Evolutionary conservation across 1,140 invertebrate species (phyloP), one percentile per base, ranked within the genome.

Genomic region (Drosophila nikananu): DNA sequence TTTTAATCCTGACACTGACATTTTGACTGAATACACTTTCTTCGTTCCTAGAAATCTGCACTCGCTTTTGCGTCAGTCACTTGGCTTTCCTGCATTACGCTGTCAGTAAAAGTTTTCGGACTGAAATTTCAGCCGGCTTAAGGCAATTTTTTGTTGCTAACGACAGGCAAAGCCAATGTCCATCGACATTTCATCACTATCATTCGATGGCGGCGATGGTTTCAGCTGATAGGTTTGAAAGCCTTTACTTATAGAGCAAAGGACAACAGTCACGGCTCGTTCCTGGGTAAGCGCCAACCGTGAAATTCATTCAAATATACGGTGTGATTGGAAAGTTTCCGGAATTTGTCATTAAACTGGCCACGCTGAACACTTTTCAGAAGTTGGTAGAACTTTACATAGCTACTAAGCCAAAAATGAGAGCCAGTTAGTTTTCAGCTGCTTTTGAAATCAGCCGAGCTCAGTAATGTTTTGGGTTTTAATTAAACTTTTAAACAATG

Each of bases 101-200:
- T 39, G 52, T 55, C 54, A 57, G 21, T 39, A 25, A 55, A 57
- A 57, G 54, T 57, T 57, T 57, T 57, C 54, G 5, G 9, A 39
- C 54, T 57, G 54, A 57, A 57, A 57, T 57, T 57, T 57, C 54
- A 57, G 35, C 21, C 23, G 19, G 19, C 15, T 55, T 37, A 55
- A 17, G 52, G 12, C 32, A 37, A 55, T 55, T 37, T 37, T 23
- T 55, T 55, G 9, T 23, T 57, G 21, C 54, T 25, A 39, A 25
- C 15, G 54, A 57, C 52, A 55, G 52, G 30, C 2, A 35, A 32
- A 52, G 51, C 12, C 12, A 13, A 21, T 32, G 49, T 13, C 27
- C n/a, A 52, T 52, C 19, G 5, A 5, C 6, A 32, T 21, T 52
- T 21, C 19, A 9, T 54, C 13, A 13, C 32, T 55, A 37, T 55